Percentiles rank a stretch among this genome's conserved stretches.
Conservation (phyloP, 2,888 invertebrate species). For the Branchipolynoe longqiensis region DNA sequence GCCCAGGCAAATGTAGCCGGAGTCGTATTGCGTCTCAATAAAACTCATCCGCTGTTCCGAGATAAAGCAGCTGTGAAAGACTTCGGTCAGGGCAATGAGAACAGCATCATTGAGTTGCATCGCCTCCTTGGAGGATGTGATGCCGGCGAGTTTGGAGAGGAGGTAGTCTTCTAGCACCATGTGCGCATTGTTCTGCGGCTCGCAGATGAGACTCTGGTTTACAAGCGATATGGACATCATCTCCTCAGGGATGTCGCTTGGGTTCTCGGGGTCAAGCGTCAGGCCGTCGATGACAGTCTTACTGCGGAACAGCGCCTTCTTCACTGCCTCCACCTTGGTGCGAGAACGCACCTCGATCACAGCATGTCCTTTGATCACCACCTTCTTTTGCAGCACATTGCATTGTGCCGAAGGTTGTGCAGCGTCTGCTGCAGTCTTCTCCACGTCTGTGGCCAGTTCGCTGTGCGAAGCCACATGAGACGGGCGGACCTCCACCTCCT, state of each 20-base stretch:
- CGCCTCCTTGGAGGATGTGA: constrained; percentile 63
- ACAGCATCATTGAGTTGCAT: constrained; percentile 73
- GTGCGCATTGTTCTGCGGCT: constrained; percentile 73
- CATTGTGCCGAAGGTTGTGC: background rate
- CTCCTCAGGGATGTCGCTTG: constrained; percentile 74
- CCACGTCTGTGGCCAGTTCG: background rate
- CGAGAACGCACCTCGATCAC: constrained; percentile 76
- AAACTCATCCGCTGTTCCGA: constrained; percentile 75
- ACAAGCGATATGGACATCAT: constrained; percentile 75
- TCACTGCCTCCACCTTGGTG: constrained; percentile 76
- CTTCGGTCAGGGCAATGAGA: constrained; percentile 77
- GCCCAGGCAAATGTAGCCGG: constrained; percentile 79
- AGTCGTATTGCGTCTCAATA: constrained; percentile 71
- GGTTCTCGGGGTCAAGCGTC: constrained; percentile 70
- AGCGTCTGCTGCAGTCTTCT: background rate
- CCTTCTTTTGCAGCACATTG: background rate
- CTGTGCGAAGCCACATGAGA: background rate
- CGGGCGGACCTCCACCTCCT: background rate
- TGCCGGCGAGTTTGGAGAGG: constrained; percentile 73
- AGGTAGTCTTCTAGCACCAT: constrained; percentile 76
- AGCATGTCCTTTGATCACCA: constrained; percentile 74
- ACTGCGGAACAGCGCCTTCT: constrained; percentile 74
- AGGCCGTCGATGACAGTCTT: constrained; percentile 72
- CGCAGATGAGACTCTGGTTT: constrained; percentile 73
- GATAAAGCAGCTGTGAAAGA: constrained; percentile 81